Conservation (phyloP, 2,797 vertebrate species). For the Tiaroga cobitis region DNA sequence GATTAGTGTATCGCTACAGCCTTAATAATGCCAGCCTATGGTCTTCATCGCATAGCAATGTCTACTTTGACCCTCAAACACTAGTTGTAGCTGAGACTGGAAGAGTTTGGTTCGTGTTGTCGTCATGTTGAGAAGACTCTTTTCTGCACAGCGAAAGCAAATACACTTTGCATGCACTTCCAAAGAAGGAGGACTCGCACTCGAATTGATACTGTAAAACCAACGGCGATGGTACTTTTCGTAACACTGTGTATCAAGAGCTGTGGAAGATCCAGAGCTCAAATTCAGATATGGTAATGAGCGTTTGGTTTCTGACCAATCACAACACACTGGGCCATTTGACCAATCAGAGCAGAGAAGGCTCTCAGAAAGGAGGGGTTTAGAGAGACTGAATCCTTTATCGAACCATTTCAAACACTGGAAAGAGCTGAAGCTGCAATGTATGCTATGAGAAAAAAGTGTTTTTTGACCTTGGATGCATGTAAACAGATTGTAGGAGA, state of each 20-base stretch:
- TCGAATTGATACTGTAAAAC: neutral
- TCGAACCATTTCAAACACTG: neutral
- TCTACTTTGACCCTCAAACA: neutral
- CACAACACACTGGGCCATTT: neutral
- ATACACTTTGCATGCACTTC: neutral
- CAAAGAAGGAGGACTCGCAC: neutral
- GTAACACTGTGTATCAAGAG: neutral
- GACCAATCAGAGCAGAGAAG: neutral
- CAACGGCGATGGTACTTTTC: neutral
- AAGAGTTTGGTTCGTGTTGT: neutral
- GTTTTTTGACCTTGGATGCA: neutral
- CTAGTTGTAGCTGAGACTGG: no score
- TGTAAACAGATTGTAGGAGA: neutral
- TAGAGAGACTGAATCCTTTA: neutral
- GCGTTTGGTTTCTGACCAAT: neutral
- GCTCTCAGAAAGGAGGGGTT: neutral
- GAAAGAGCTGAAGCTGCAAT: neutral
- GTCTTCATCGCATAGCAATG: neutral
- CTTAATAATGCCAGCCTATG: neutral
- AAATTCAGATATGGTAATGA: neutral
- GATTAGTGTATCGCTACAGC: no score
- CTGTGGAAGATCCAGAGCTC: neutral
- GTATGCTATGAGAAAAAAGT: neutral
- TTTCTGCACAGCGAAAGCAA: neutral
- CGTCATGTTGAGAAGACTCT: neutral